A percentile compares a stretch with the other conserved stretches of the same genome.
Conservation (phyloP, 2,113 vertebrate genomes). For the Danionella cerebrum region DNA sequence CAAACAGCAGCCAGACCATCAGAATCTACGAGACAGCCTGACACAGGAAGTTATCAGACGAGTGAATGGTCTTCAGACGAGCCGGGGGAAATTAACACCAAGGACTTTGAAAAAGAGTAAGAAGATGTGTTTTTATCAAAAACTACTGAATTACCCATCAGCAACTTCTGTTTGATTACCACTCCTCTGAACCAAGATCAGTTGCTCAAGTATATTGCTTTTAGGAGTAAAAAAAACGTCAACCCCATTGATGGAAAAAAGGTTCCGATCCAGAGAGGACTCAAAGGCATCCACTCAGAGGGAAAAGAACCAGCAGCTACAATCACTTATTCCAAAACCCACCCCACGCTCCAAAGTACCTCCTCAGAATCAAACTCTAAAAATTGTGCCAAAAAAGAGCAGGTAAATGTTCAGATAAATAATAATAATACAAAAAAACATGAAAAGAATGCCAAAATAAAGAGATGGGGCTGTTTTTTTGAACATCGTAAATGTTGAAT, state of each 20-base stretch:
- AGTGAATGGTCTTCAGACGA: conserved; percentile 33
- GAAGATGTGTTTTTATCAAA: background rate
- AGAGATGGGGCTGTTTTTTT: background rate
- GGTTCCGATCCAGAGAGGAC: background rate
- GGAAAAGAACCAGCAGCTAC: background rate
- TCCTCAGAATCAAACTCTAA: background rate
- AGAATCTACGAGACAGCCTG: conserved; percentile 44
- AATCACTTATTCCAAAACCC: conserved; percentile 28
- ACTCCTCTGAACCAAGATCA: background rate
- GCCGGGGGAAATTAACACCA: background rate
- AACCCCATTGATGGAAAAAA: conserved; percentile 1
- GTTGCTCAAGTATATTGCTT: background rate
- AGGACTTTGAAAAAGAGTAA: conserved; percentile 30
- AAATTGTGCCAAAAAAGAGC: conserved; percentile 20
- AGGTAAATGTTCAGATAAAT: conserved; percentile 6
- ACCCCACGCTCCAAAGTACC: conserved; percentile 27
- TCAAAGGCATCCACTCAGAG: background rate
- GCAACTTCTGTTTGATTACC: background rate
- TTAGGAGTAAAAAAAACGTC: conserved; percentile 8
- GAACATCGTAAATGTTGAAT: conserved; percentile 16
- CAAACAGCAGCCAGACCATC: conserved; percentile 42
- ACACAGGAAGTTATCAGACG: conserved; percentile 26
- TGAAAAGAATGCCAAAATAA: background rate
- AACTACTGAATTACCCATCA: background rate
- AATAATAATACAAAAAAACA: background rate